These are phyloP conservation scores for Polypedilum pembai DNA, from an alignment of 1,140 invertebrate genomes.

Conservation along the genomic window DNA sequence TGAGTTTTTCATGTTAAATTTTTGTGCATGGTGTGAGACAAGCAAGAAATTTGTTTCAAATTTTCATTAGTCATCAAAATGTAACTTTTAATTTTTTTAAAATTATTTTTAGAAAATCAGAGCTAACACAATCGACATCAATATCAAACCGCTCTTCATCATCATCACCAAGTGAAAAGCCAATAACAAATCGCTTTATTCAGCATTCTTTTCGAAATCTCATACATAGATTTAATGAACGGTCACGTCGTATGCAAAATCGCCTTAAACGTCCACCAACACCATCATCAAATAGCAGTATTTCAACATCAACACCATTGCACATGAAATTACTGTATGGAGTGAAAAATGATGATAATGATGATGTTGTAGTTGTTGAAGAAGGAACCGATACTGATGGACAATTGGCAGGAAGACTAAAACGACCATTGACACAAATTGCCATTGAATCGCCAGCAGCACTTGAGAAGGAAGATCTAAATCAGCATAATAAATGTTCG, in stretches of 20 bases:
- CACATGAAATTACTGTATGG: conserved; percentile 3
- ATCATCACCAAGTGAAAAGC: not conserved
- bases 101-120: not conserved
- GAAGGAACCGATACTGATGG: not conserved
- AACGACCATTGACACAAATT: conserved; percentile 31
- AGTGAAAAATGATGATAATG: conserved; percentile 31
- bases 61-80: no score
- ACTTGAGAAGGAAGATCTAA: not conserved
- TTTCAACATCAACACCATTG: conserved; percentile 36
- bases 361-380: conserved; percentile 30
- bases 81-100: not conserved
- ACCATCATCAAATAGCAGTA: conserved; percentile 49
- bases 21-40: no score
- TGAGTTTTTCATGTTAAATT: conserved; percentile 35
- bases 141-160: not conserved
- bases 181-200: conserved; percentile 5
- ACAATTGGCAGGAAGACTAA: conserved; percentile 32
- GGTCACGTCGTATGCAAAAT: conserved; percentile 50
- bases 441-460: conserved; percentile 30
- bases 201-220: conserved; percentile 49
- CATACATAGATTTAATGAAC: conserved; percentile 51
- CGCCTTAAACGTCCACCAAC: conserved; percentile 54
- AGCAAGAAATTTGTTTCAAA: no score
- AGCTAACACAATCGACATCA: not conserved
- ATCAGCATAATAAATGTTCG: conserved; percentile 33